Conservation (phyloP, 2,797 vertebrate genomes). For the Brachyalestes nurse region DNA sequence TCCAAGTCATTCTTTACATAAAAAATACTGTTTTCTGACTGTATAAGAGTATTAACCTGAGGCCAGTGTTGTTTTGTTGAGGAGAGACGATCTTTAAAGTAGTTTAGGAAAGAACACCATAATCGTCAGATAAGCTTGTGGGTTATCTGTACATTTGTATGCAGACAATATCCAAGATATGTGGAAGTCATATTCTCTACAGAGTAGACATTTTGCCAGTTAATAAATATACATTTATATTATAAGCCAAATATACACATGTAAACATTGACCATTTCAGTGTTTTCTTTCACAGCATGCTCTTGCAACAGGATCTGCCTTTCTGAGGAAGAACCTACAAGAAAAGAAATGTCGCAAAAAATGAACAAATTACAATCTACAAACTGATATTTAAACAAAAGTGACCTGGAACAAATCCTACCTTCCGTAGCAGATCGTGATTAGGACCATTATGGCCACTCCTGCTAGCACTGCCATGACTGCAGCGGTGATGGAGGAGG, state of each 20-base stretch:
- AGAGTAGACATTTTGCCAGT: neutral
- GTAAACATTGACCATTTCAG: constrained; percentile 39
- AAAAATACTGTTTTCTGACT: neutral
- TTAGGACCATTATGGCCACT: constrained; percentile 60
- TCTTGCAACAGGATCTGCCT: constrained; percentile 59
- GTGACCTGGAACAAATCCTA: constrained; percentile 28
- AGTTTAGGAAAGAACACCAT: neutral
- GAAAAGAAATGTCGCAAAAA: constrained; percentile 1
- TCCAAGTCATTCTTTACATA: neutral
- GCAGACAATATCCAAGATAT: neutral
- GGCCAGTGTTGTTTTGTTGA: neutral
- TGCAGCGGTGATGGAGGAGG: constrained; percentile 63
- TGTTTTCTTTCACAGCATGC: constrained; percentile 68
- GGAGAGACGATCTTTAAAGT: neutral
- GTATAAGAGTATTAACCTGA: neutral
- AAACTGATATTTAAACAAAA: neutral
- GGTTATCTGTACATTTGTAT: neutral
- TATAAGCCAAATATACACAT: neutral
- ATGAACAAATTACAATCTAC: neutral
- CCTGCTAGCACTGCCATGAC: constrained; percentile 68
- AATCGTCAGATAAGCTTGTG: neutral
- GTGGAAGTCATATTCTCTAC: neutral
- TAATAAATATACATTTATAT: constrained; percentile 25
- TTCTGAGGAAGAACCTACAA: constrained; percentile 74
- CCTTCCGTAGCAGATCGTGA: constrained; percentile 73